Evolutionary conservation across 2,888 invertebrate genomes (phyloP).

Genomic region (Tromatobia lineatoria): DNA sequence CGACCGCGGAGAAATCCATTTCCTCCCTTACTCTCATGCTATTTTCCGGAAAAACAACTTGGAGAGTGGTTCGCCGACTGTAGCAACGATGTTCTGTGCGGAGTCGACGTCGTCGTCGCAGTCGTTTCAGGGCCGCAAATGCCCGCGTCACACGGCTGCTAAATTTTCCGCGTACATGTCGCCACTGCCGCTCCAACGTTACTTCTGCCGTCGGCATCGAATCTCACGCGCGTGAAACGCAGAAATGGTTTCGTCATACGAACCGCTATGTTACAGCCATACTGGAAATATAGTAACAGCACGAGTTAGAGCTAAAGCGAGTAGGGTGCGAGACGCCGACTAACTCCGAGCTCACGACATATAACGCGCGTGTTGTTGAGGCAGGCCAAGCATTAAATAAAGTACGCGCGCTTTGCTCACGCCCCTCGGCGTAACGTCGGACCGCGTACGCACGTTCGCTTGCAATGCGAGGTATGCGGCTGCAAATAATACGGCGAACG

Average conservation of each 20-base stretch:
- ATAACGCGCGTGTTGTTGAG: constrained; percentile 70
- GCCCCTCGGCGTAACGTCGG: constrained; percentile 25
- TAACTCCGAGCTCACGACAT: constrained; percentile 15
- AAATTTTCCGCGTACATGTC: constrained; percentile 2
- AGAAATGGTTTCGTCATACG: constrained; percentile 37
- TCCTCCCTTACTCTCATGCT: constrained; percentile 71
- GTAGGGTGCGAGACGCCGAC: constrained; percentile 8
- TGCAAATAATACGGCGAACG: constrained; percentile 62
- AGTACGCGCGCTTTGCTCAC: constrained; percentile 53
- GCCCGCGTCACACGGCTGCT: constrained; percentile 21
- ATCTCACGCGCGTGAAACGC: constrained; percentile 37
- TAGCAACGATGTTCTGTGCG: constrained; percentile 68
- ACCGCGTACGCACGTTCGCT: constrained; percentile 61
- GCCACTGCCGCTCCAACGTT: background rate
- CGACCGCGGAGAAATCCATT: constrained; percentile 81
- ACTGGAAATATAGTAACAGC: constrained; percentile 8
- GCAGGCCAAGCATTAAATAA: constrained; percentile 78
- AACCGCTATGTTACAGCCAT: background rate
- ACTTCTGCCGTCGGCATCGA: constrained; percentile 17
- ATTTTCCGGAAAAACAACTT: constrained; percentile 75
- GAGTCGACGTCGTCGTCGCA: constrained; percentile 50
- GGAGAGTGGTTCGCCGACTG: constrained; percentile 66
- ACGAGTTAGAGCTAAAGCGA: background rate
- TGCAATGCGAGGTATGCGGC: constrained; percentile 64
- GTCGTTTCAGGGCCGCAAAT: constrained; percentile 63